Base-by-base conservation (phyloP, 2,113 vertebrate genomes). In the Gila orcuttii region DNA sequence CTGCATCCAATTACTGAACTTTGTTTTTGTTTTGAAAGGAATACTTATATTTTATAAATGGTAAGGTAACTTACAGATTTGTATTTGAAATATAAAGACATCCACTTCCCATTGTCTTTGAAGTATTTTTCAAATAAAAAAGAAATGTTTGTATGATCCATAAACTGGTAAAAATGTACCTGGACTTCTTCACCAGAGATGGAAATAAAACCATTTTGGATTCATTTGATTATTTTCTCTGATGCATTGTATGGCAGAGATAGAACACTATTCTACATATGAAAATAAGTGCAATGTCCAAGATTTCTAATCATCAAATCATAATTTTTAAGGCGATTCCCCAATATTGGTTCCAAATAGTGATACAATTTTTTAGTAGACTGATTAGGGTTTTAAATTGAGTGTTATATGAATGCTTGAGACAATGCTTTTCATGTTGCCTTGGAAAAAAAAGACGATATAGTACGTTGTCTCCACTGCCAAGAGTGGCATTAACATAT, bases 121-220 rank as follows among this genome's bases (percentile, higher is more conserved):
- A 36, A 39, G 25, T 85, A 57, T 79, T 86, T 60, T 83, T 75
- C 60, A 83, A 80, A 74, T 73, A 77, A 76, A 25, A 57, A 33
- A 36, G 12, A 68, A 36, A 77, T n/a, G 2, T 81, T n/a, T 66
- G 42, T 28, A 50, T 33, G n/a, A 82, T 15, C 39, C 45, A 33
- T 33, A 31, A 28, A 6, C 13, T 45, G 39, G 6, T 79, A 42
- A 21, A 59, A 42, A 39, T 78, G 10, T 10, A 33, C 42, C 55
- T 28, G 2, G 7, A n/a, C n/a, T 64, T 79, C 11, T 42, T 42
- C 69, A 39, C 21, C 17, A 15, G 9, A 42, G 15, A 45, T 2
- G 5, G 1, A 81, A 81, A 68, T 52, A 31, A 82, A 66, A 50
- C n/a, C 12, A n/a, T 3, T 47, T 66, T 47, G 15, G 79, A 64